Evolutionary conservation across 1,140 invertebrate species (phyloP).

Genomic region (Ceratina australensis): DNA sequence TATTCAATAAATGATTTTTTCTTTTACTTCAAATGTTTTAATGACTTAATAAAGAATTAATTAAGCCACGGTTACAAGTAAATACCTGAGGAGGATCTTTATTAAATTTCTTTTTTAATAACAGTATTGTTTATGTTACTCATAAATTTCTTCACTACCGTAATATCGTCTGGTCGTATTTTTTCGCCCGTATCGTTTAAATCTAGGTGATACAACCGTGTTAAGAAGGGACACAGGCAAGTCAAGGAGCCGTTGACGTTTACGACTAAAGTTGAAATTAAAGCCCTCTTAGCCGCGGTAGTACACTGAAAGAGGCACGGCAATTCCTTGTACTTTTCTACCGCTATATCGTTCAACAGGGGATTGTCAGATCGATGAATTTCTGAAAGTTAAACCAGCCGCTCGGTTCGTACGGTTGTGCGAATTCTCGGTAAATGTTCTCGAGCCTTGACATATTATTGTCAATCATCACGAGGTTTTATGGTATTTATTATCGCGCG

Average conservation of each 20-base stretch:
- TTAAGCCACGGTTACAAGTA: too few species aligned
- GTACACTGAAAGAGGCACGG: background rate
- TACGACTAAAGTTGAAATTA: background rate
- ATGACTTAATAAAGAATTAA: too few species aligned
- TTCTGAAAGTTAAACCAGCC: too few species aligned
- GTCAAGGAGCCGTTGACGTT: background rate
- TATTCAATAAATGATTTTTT: too few species aligned
- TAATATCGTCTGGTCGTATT: background rate
- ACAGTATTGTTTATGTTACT: constrained; percentile 15
- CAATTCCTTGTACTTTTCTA: too few species aligned
- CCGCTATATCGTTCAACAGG: background rate
- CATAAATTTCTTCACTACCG: constrained; percentile 13
- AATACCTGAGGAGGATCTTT: background rate
- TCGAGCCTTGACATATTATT: too few species aligned
- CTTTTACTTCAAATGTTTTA: too few species aligned
- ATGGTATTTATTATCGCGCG: too few species aligned
- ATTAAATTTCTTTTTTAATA: constrained; percentile 34
- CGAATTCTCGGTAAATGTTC: too few species aligned
- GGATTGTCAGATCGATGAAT: too few species aligned
- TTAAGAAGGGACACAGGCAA: background rate
- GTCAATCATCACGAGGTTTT: background rate
- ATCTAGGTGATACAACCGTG: background rate
- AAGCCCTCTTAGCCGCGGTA: background rate
- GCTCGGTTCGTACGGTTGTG: too few species aligned
- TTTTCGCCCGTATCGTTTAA: background rate